phyloP scores from a whole-genome alignment of 2,888 invertebrate species.

The Pycnomerus fuliginosus region DNA sequence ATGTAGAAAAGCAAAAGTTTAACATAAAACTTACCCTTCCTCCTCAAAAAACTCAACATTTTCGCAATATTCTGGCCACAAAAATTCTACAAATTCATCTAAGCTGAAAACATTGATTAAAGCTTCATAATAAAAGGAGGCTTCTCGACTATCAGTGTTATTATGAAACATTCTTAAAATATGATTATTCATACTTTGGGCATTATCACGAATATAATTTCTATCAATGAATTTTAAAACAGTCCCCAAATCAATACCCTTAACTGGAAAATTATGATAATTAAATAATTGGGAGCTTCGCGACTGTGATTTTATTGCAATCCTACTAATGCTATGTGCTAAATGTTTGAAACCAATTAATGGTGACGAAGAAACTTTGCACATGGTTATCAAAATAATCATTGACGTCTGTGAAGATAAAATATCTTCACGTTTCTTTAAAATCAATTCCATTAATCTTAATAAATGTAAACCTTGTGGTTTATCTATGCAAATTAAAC shows the following conservation, averaged over 20 bases:
- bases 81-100: conserved; percentile 26
- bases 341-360: conserved; percentile 30
- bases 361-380: conserved; percentile 28
- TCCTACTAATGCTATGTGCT: conserved; percentile 31
- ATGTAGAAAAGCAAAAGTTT: conserved; percentile 3
- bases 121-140: conserved; percentile 32
- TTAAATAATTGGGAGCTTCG: conserved; percentile 22
- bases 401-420: conserved; percentile 23
- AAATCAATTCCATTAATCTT: conserved; percentile 26
- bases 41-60: conserved; percentile 29
- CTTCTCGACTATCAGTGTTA: conserved; percentile 37
- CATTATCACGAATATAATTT: conserved; percentile 11
- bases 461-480: conserved; percentile 29
- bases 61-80: conserved; percentile 31
- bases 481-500: conserved; percentile 15
- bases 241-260: conserved; percentile 30
- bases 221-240: conserved; percentile 22
- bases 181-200: conserved; percentile 18
- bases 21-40: conserved; percentile 30
- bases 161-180: conserved; percentile 33
- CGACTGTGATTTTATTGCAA: conserved; percentile 19
- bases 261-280: conserved; percentile 27
- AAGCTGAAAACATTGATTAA: conserved; percentile 28
- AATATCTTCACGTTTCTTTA: conserved; percentile 24
- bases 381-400: conserved; percentile 26